Evolutionary conservation across 2,888 invertebrate genomes (phyloP), one percentile per base, ranked within the genome.

Genomic region (Drosophila helvetica): DNA sequence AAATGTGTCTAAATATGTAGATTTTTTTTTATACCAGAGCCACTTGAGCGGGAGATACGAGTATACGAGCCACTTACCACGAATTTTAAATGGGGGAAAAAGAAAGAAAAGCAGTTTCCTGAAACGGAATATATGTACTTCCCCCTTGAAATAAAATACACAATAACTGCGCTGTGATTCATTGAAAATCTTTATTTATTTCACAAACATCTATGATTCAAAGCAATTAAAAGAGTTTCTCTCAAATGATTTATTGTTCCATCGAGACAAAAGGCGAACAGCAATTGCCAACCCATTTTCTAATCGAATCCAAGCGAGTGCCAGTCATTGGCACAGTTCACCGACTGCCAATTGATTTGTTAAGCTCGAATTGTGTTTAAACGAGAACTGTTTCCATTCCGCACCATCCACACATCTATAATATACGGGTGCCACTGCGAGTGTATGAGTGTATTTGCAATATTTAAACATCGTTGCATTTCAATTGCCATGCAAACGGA

Each of bases 1-100:
- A 79, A 79, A 82, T 77, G 60, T 77, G 69, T 60, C 68, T 70
- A 82, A 79, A 43, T 79, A 77, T 82, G 79, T 51, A 73, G 69
- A 79, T 79, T 65, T 59, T 62, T 79, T 65, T 53, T 58, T 47
- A 17, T 47, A 17, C 38, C n/a, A 38, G 38, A 61, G 55, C 43
- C 67, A 38, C 69, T 63, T 59, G 61, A 63, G 59, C 38, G 51
- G 33, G 52, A 78, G 67, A 48, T 57, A 15, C 30, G 2, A n/a
- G 15, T 25, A n/a, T 38, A 5, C 38, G 38, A 38, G 25, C 15
- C 55, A 55, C 27, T 55, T 46, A 45, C 1, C 18, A 18, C 43
- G 12, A 33, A 15, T 9, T 50, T 42, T 3, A 51, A 50, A 38
- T 22, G 3, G 5, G 6, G 15, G 17, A 5, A 8, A 7, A 19